Evolutionary conservation across 2,797 vertebrate genomes (phyloP), one percentile per base, ranked within the genome.

Genomic region (Trachurus trachurus): DNA sequence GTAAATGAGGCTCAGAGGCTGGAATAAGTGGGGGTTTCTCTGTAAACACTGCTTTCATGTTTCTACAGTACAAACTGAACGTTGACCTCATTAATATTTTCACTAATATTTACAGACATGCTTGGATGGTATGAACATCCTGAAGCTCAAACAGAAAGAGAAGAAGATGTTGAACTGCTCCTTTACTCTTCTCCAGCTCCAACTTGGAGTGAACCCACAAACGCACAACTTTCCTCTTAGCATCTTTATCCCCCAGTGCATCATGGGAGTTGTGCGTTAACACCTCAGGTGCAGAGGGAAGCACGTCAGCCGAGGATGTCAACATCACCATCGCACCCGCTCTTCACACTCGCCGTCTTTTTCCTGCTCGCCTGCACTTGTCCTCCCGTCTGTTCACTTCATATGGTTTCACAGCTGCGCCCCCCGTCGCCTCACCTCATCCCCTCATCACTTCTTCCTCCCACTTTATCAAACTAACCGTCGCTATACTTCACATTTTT

Each of bases 231-330:
- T n/a, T 17, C 11, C 58, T 54, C 3, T 42, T 16, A 21, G 34
- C 15, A 49, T 17, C 12, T 16, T 6, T 8, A 42, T 11, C 45
- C 76, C 76, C 64, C 26, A 52, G 31, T 78, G 80, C 59, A 81
- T 71, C 50, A 42, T 77, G 78, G 80, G 78, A 75, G 9, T 5
- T 78, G 15, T 42, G 60, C n/a, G 61, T 52, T 64, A 37, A 67
- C 73, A 31, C 72, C 15, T 11, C 13, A 22, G 45, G 66, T 39
- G 66, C 26, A 37, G 21, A 47, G 40, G 52, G 49, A 69, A 29
- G 39, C 71, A 53, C 58, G 12, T 40, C 2, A 21, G 57, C 57
- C 5, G 42, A 7, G 52, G 40, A n/a, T 16, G 22, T 57, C 19
- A 37, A 31, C 53, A 12, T 60, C 69, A 40, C 29, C 50, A 9